A percentile compares a stretch with the other conserved stretches of the same genome.
phyloP scores from a whole-genome alignment of 2,888 invertebrate species.

The Conistra vaccinii region DNA sequence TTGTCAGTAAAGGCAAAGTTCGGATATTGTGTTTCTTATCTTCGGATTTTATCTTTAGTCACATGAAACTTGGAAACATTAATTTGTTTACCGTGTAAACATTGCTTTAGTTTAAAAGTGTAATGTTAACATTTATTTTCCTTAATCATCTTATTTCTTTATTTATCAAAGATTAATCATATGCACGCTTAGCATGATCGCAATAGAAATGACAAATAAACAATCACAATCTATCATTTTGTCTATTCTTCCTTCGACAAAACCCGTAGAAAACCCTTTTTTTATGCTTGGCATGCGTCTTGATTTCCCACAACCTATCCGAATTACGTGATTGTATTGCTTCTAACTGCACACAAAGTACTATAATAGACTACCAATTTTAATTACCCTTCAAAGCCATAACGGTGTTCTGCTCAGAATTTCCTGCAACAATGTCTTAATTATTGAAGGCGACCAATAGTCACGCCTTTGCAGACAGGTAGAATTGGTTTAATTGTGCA shows the following conservation, averaged over 20 bases:
- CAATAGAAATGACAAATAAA: no score
- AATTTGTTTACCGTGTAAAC: background rate
- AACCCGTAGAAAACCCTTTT: no score
- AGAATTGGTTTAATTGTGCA: slow-evolving; percentile 68
- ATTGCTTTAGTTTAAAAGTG: slow-evolving; percentile 6
- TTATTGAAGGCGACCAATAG: slow-evolving; percentile 58
- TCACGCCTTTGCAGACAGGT: slow-evolving; percentile 65
- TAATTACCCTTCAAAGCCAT: slow-evolving; percentile 38
- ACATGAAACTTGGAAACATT: background rate
- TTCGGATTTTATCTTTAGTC: slow-evolving; percentile 1
- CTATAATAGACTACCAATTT: background rate
- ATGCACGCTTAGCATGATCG: no score
- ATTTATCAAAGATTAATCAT: background rate
- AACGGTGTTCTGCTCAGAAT: slow-evolving; percentile 8
- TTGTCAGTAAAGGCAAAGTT: slow-evolving; percentile 39
- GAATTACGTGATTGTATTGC: no score
- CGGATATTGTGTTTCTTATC: slow-evolving; percentile 28
- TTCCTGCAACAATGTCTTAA: slow-evolving; percentile 53
- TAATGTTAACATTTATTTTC: background rate
- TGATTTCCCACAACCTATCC: background rate
- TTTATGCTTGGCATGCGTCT: no score
- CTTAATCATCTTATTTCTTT: background rate
- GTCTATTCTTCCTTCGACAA: no score
- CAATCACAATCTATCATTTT: no score
- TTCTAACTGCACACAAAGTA: background rate